Evolutionary conservation across 2,113 vertebrate genomes (phyloP), one percentile per base, ranked within the genome.

Genomic region (Galemys pyrenaicus): DNA sequence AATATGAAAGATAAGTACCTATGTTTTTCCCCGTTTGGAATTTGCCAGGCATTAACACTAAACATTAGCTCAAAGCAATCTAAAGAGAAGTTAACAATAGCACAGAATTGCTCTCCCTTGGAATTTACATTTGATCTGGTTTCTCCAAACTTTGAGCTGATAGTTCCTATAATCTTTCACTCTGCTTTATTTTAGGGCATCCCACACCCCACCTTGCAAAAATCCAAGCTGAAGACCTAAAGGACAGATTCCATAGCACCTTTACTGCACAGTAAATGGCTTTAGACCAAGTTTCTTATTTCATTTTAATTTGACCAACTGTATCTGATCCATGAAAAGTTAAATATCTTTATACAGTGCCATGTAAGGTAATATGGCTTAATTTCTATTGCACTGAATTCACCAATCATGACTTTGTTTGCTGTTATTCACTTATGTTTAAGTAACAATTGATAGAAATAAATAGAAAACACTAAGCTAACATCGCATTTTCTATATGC

Each of bases 81-180:
- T 65, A 71, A 88, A 91, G 93, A 96, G 1, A 74, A 97, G 97
- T 97, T 97, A 96, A 97, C 92, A 94, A 60, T 73, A 60, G 94
- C 74, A 39, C 0, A 0, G 35, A 85, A 80, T 65, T 46, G 19
- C 19, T 80, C 35, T 82, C 82, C 37, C 56, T 75, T 7, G 24
- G 62, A 93, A 41, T 70, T 30, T 30, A 74, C 28, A 22, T 78
- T 68, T 17, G 11, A 32, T 65, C 41, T 30, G 62, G 10, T 54
- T 87, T 94, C 92, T 78, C 32, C 56, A 89, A 93, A 95, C 81
- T 46, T 41, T 20, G 4, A 49, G 49, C 62, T 41, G 9, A 65
- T 8, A 15, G 24, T 87, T 65, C 39, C 77, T 44, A 2, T 10
- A 39, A n/a, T 3, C 30, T 20, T 51, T 56, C 19, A 71, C 15